These are phyloP conservation scores for Carcharodon carcharias DNA, from an alignment of 2,797 vertebrate species.

Conservation along the genomic window DNA sequence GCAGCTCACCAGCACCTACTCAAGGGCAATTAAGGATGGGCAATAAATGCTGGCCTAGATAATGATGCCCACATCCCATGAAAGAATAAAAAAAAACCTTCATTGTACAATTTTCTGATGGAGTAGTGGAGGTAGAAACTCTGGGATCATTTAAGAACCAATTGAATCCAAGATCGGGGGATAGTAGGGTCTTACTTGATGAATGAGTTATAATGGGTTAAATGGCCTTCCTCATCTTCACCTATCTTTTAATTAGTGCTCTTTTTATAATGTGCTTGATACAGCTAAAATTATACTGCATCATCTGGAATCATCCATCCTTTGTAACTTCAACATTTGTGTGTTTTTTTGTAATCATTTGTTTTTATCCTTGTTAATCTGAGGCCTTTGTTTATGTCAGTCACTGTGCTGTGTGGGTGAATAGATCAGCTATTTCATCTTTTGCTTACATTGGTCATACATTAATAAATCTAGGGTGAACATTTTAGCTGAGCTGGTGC, in stretches of 20 bases:
- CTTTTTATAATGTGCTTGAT: not conserved
- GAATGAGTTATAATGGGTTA: not conserved
- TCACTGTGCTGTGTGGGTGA: not conserved
- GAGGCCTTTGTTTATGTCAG: not conserved
- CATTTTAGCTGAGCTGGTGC: not conserved
- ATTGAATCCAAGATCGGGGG: not conserved
- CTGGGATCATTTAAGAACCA: not conserved
- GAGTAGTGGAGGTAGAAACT: not conserved
- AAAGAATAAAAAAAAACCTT: too few relatives aligned
- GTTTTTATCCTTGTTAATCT: not conserved
- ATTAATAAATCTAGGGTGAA: not conserved
- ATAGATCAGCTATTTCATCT: conserved; percentile 20
- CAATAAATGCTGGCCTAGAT: too few relatives aligned
- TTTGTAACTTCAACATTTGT: not conserved
- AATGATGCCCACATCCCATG: too few relatives aligned
- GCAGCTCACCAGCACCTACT: too few relatives aligned
- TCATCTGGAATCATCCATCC: not conserved
- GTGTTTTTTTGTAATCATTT: not conserved
- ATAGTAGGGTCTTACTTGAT: not conserved
- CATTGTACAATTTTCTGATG: not conserved
- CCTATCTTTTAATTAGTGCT: not conserved
- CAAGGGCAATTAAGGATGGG: too few relatives aligned
- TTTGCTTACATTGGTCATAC: conserved; percentile 19
- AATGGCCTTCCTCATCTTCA: not conserved
- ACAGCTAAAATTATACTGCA: not conserved